These are phyloP conservation scores for Brachionus manjavacas DNA, from an alignment of 1,140 invertebrate species.

Conservation along the genomic window DNA sequence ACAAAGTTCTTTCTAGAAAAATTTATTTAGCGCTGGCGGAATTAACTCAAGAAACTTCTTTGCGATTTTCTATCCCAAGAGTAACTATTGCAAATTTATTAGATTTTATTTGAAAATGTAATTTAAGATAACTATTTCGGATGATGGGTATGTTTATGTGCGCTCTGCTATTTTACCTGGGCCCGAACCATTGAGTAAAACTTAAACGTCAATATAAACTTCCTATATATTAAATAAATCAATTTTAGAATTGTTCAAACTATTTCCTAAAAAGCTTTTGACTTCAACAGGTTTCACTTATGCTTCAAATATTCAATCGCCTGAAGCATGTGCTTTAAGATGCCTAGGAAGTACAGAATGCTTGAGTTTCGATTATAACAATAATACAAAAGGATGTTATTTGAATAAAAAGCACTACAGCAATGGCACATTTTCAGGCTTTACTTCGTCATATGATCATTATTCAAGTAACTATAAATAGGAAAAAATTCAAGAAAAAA, in stretches of 20 bases:
- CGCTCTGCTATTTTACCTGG: slow-evolving; percentile 9
- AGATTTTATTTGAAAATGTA: background rate
- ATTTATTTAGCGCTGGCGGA: background rate
- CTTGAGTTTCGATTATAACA: slow-evolving; percentile 32
- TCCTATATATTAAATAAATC: background rate
- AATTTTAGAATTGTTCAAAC: background rate
- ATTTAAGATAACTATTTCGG: background rate
- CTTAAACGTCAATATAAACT: background rate
- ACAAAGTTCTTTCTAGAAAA: background rate
- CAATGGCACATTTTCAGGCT: background rate
- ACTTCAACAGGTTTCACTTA: background rate
- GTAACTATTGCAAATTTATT: background rate
- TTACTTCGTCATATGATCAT: background rate
- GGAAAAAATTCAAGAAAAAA: background rate
- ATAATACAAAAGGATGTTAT: slow-evolving; percentile 3
- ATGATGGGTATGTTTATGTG: background rate
- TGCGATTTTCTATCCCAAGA: background rate
- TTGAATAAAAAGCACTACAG: slow-evolving; percentile 29
- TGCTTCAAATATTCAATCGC: background rate
- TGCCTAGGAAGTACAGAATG: background rate
- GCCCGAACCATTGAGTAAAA: background rate
- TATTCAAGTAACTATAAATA: background rate
- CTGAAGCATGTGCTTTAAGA: background rate
- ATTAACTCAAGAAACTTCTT: background rate
- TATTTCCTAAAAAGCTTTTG: background rate